A percentile compares a stretch with the other conserved stretches of the same genome.
Conservation (phyloP, 92 coral and sea anemone species). For the Phenganax stokvisi region DNA sequence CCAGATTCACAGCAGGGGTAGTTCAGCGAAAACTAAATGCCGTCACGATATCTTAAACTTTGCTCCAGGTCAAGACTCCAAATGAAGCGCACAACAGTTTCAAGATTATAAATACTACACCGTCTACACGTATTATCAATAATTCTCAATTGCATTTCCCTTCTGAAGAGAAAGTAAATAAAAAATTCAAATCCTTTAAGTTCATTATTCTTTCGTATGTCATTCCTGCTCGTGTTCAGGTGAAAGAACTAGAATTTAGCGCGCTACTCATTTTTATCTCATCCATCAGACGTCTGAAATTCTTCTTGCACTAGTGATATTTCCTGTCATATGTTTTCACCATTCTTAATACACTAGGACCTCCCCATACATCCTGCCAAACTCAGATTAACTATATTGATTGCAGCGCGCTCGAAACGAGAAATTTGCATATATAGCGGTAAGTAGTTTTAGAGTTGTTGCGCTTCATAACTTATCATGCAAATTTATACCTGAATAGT, state of each 20-base stretch:
- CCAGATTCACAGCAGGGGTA: constrained; percentile 3
- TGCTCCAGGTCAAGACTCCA: not conserved
- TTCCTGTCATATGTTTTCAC: constrained; percentile 32
- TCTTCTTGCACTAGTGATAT: constrained; percentile 14
- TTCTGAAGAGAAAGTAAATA: not conserved
- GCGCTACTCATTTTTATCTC: constrained; percentile 12
- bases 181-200: not conserved
- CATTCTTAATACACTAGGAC: constrained; percentile 26
- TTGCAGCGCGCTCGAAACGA: not conserved
- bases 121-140: not conserved
- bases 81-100: not conserved
- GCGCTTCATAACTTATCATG: not conserved
- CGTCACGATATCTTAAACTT: constrained; percentile 3
- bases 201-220: constrained; percentile 3
- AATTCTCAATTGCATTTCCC: constrained; percentile 7
- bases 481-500: not conserved
- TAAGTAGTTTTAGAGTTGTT: not conserved
- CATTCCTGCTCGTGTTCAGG: not conserved
- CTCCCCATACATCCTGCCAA: constrained; percentile 21
- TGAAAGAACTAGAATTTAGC: not conserved
- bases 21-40: not conserved
- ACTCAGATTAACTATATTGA: not conserved
- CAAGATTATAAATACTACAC: not conserved
- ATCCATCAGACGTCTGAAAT: constrained; percentile 33
- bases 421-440: constrained; percentile 2